These are phyloP conservation scores for Sylvilagus floridanus DNA, from an alignment of 2,797 vertebrate genomes.

Conservation along the genomic window DNA sequence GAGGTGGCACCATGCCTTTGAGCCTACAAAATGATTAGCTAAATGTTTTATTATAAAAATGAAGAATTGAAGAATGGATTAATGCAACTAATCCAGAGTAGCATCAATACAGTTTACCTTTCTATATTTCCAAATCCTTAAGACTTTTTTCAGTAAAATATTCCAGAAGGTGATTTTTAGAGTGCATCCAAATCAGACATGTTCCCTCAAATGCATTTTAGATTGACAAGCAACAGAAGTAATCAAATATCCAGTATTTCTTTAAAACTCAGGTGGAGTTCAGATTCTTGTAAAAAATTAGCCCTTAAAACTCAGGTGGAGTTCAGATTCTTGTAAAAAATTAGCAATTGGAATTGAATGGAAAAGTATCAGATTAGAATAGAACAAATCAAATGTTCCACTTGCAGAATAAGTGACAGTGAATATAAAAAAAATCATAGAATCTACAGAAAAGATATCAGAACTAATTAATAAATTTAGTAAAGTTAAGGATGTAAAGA, in stretches of 20 bases:
- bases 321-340: conserved; percentile 41
- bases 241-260: not conserved
- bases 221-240: not conserved
- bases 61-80: no score
- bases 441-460: not conserved
- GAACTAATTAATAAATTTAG: conserved; percentile 1
- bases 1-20: no score
- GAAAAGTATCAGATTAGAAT: conserved; percentile 17
- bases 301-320: not conserved
- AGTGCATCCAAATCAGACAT: not conserved
- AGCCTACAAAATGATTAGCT: no score
- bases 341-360: not conserved
- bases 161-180: not conserved
- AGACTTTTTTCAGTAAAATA: conserved; percentile 11
- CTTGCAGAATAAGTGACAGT: conserved; percentile 1
- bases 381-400: not conserved
- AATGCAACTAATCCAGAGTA: not conserved
- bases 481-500: conserved; percentile 21
- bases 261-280: not conserved
- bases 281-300: conserved; percentile 23
- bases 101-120: not conserved
- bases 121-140: conserved; percentile 3
- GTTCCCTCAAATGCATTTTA: not conserved
- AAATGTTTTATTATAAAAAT: no score
- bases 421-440: not conserved